Conservation (phyloP, 2,113 vertebrate genomes). For the Vicugna pacos region DNA sequence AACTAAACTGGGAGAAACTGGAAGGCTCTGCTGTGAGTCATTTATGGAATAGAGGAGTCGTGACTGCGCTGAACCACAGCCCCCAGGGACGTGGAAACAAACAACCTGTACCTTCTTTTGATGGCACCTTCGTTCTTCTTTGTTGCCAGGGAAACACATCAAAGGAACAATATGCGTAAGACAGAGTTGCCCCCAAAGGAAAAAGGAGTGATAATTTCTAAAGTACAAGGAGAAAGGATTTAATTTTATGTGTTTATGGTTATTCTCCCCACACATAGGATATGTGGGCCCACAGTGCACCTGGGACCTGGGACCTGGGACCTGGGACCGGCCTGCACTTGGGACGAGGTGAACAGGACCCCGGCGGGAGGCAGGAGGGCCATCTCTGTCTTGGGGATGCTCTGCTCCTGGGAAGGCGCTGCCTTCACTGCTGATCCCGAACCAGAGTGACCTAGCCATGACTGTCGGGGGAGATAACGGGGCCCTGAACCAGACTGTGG, state of each 20-base stretch:
- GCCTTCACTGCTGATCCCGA: neutral
- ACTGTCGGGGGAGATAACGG: fast-evolving
- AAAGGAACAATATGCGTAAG: neutral
- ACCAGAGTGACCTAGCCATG: neutral
- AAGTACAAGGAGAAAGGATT: neutral
- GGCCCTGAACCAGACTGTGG: neutral
- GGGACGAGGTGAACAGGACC: neutral
- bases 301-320: neutral
- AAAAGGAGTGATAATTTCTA: neutral
- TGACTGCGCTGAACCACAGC: neutral
- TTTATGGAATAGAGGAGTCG: neutral
- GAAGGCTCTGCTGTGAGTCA: neutral
- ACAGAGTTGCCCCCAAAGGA: neutral
- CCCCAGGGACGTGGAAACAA: neutral
- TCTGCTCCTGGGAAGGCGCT: neutral
- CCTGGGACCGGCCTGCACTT: neutral
- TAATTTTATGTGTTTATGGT: neutral
- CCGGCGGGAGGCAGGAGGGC: neutral
- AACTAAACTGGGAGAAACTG: neutral
- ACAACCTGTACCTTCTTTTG: neutral
- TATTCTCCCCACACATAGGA: neutral
- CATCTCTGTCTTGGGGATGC: neutral
- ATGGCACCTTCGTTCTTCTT: neutral
- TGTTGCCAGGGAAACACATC: constrained; percentile 43
- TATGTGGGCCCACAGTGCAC: neutral